Base-by-base conservation (phyloP, 2,888 invertebrate species). In the Penaeus monodon region DNA sequence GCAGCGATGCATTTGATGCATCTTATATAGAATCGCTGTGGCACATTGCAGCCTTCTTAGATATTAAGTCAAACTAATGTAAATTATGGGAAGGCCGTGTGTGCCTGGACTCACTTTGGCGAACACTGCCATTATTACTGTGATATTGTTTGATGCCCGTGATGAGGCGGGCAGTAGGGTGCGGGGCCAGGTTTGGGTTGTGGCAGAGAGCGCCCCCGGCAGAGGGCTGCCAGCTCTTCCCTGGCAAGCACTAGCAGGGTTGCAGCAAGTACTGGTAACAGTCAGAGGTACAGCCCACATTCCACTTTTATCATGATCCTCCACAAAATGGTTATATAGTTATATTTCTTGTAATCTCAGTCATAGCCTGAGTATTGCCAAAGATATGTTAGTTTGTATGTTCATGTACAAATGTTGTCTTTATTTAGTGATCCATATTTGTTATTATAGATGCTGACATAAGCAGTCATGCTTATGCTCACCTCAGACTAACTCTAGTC, bases 331-430 rank as follows among this genome's bases (percentile, higher is more conserved):
- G 79, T 86, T 81, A 86, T 86, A 86, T 81, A 81, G 81, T 81
- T 86, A 79, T 83, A 87, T 33, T 80, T 80, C 82, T 81, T 79
- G 87, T 87, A 87, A 87, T 87, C 87, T 87, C 87, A 83, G 87
- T 83, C 82, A 73, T 82, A 83, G 87, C 77, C 87, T 87, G 87
- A 87, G 87, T 63, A 87, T 87, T 73, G 87, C 87, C 87, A 87
- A 87, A 87, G 87, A 87, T 87, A 64, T 87, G 87, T 87, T 87
- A 87, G 87, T 87, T 87, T 87, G 87, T 87, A 87, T 87, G 87
- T 87, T 87, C 87, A 87, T 87, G 87, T 87, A 87, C 87, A 87
- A 87, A 87, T 87, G 83, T 85, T 85, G 79, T 83, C 87, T 83
- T 87, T 87, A 87, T 83, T 87, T 87, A 83, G 83, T 82, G 70